phyloP scores from a whole-genome alignment of 1,140 invertebrate species.

The Calephelis virginiensis region DNA sequence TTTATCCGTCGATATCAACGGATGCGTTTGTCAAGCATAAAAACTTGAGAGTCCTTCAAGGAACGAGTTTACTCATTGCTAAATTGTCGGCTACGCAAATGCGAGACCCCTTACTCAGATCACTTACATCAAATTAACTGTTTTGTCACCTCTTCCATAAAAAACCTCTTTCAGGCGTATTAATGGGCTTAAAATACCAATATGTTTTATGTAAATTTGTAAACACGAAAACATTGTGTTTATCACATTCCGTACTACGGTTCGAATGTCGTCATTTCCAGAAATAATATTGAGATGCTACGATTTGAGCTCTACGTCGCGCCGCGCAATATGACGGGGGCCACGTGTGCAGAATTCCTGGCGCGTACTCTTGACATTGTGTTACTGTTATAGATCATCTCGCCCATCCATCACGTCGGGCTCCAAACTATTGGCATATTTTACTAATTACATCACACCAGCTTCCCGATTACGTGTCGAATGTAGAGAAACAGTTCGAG shows the following conservation, averaged over 20 bases:
- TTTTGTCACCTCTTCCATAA: no score
- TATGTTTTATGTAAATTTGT: no score
- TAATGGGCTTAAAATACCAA: no score
- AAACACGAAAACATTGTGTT: no score
- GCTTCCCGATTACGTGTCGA: not conserved
- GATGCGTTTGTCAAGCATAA: no score
- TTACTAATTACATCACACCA: conserved; percentile 44
- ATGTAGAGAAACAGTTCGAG: not conserved
- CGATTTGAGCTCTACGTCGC: conserved; percentile 15
- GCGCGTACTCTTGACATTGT: conserved; percentile 70
- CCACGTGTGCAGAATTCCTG: conserved; percentile 18
- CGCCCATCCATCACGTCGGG: conserved; percentile 36
- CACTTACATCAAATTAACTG: no score
- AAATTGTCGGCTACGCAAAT: no score
- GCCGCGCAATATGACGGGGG: conserved; percentile 11
- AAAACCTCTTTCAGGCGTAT: no score
- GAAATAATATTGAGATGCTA: conserved; percentile 1
- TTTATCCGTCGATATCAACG: no score
- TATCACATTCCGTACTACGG: not conserved
- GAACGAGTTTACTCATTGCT: no score
- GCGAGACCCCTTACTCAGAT: no score
- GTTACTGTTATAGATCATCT: conserved; percentile 40
- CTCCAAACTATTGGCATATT: conserved; percentile 43
- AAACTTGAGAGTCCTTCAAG: no score
- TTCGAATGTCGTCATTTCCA: conserved; percentile 4